Percentiles rank a stretch among this genome's conserved stretches.
These are phyloP conservation scores for Cyclopterus lumpus DNA, from an alignment of 2,797 vertebrate species.

Conservation along the genomic window DNA sequence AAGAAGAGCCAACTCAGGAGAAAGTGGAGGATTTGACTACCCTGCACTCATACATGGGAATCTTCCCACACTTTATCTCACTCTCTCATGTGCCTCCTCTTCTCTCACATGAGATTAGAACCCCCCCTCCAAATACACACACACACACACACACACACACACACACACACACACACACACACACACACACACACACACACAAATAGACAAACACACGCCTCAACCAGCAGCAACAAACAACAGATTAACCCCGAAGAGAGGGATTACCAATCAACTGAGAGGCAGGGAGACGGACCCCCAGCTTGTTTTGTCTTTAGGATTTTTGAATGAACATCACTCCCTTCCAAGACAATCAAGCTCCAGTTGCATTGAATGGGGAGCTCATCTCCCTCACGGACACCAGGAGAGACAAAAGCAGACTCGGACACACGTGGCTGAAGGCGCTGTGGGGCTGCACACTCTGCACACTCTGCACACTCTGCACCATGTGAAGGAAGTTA, in stretches of 20 bases:
- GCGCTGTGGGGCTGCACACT: conserved; percentile 35
- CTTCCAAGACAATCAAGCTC: conserved; percentile 59
- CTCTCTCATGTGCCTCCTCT: conserved; percentile 9
- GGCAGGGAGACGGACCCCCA: conserved; percentile 63
- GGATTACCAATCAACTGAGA: conserved; percentile 76
- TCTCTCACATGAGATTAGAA: conserved; percentile 67
- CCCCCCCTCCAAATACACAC: background rate
- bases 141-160: background rate
- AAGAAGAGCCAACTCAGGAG: conserved; percentile 16
- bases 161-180: background rate
- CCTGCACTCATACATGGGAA: conserved; percentile 20
- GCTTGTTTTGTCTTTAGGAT: conserved; percentile 69
- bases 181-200: conserved; percentile 12
- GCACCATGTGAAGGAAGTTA: conserved; percentile 30
- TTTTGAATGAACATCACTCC: conserved; percentile 67
- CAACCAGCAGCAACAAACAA: conserved; percentile 67
- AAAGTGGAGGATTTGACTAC: conserved; percentile 32
- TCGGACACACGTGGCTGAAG: conserved; percentile 43
- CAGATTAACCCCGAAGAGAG: conserved; percentile 76
- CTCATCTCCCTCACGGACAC: conserved; percentile 63
- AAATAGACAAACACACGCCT: conserved; percentile 46
- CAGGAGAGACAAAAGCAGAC: conserved; percentile 51
- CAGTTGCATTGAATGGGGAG: conserved; percentile 52
- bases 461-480: too few species aligned
- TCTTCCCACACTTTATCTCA: conserved; percentile 27